Conservation (phyloP, 92 coral and sea anemone species). For the Nematostella vectensis region DNA sequence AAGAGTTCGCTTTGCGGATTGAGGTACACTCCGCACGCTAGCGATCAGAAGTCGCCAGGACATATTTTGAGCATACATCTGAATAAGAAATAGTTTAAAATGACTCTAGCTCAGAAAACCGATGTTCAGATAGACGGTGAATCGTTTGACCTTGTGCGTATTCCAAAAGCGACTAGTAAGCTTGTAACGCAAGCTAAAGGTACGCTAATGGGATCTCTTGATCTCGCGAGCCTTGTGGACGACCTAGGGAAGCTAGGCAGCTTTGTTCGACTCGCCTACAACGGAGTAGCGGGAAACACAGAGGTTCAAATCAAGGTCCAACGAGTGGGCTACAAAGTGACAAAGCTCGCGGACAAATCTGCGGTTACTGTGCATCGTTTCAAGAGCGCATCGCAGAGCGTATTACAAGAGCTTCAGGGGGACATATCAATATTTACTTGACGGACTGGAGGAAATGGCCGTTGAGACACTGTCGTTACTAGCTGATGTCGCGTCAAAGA, state of each 20-base stretch:
- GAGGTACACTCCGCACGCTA: too few species aligned
- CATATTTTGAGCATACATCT: too few species aligned
- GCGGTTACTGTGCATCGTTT: slow-evolving; percentile 50
- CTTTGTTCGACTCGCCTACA: slow-evolving; percentile 52
- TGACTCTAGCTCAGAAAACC: slow-evolving; percentile 5
- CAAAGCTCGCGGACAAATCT: slow-evolving; percentile 55
- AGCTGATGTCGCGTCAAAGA: slow-evolving; percentile 25
- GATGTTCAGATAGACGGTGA: slow-evolving; percentile 31
- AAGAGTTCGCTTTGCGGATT: too few species aligned
- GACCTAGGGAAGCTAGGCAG: slow-evolving; percentile 48
- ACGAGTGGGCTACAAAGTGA: slow-evolving; percentile 45
- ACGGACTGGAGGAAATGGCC: slow-evolving; percentile 58
- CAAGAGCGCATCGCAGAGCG: slow-evolving; percentile 30
- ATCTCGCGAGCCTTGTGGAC: slow-evolving; percentile 42
- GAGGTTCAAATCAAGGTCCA: slow-evolving; percentile 50
- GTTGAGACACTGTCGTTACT: slow-evolving; percentile 36
- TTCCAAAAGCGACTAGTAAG: slow-evolving; percentile 26
- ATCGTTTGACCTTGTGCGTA: slow-evolving; percentile 21
- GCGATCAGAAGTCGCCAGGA: too few species aligned
- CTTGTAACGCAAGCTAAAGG: slow-evolving; percentile 24
- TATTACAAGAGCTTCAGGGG: slow-evolving; percentile 42
- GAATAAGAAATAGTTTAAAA: too few species aligned
- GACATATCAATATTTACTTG: slow-evolving; percentile 35
- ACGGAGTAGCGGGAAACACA: slow-evolving; percentile 50
- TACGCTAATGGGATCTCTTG: slow-evolving; percentile 27